phyloP scores from a whole-genome alignment of 2,888 invertebrate genomes.

The Bombyx huttoni region DNA sequence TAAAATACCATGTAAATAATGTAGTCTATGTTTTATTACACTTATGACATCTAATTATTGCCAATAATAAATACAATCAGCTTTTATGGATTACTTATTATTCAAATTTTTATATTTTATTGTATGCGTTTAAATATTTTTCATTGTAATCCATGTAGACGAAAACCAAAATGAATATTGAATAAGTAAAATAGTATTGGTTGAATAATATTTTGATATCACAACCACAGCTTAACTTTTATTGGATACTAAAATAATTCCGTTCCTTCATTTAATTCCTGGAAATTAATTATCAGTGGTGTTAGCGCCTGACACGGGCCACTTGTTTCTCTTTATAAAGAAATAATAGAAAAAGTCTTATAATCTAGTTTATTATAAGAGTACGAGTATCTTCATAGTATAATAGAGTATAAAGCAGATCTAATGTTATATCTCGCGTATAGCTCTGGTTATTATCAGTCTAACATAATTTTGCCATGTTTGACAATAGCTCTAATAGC shows the following conservation, averaged over 20 bases:
- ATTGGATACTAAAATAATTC: constrained; percentile 1
- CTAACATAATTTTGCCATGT: constrained; percentile 30
- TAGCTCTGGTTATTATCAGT: constrained; percentile 36
- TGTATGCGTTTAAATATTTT: constrained; percentile 16
- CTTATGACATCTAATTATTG: constrained; percentile 46
- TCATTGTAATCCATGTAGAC: constrained; percentile 9
- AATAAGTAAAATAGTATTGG: constrained; percentile 14
- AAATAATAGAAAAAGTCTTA: not conserved
- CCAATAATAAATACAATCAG: constrained; percentile 36
- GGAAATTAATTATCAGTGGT: not conserved
- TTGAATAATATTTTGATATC: constrained; percentile 21
- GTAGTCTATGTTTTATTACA: constrained; percentile 22
- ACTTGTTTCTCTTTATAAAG: not conserved
- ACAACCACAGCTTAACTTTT: constrained; percentile 18
- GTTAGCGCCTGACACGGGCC: not conserved
- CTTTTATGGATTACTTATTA: constrained; percentile 18
- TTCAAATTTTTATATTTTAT: constrained; percentile 31
- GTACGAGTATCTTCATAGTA: constrained; percentile 12
- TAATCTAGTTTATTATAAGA: constrained; percentile 16
- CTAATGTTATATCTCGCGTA: constrained; percentile 24
- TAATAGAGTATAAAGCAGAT: constrained; percentile 31
- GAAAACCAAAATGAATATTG: too few relatives aligned
- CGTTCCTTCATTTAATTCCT: not conserved
- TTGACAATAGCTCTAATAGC: constrained; percentile 14
- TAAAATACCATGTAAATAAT: constrained; percentile 38